A percentile compares a stretch with the other conserved stretches of the same genome.
These are phyloP conservation scores for Dioctria rufipes DNA, from an alignment of 2,888 invertebrate genomes.

Conservation along the genomic window DNA sequence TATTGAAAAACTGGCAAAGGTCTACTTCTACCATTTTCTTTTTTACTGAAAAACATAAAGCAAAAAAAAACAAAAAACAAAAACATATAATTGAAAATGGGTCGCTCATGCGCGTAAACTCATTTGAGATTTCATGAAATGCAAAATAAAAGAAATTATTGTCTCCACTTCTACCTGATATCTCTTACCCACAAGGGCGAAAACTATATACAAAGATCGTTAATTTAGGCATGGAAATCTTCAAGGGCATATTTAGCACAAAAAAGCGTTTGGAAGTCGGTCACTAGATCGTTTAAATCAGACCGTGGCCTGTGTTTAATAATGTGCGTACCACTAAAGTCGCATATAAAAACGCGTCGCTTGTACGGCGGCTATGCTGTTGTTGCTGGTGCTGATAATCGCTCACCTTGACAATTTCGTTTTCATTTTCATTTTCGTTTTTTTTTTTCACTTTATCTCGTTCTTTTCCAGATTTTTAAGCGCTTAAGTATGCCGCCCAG, in stretches of 20 bases:
- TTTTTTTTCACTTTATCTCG: neutral
- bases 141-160: too few relatives aligned
- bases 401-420: conserved; percentile 50
- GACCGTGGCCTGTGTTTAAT: neutral
- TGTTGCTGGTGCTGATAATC: conserved; percentile 23
- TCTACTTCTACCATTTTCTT: too few relatives aligned
- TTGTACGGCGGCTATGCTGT: neutral
- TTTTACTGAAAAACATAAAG: neutral
- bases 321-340: neutral
- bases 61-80: too few relatives aligned
- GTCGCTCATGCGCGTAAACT: too few relatives aligned
- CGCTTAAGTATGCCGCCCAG: neutral
- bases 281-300: conserved; percentile 51
- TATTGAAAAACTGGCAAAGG: too few relatives aligned
- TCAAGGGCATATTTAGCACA: conserved; percentile 12
- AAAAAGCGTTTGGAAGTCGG: conserved; percentile 46
- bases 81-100: too few relatives aligned
- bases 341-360: conserved; percentile 16
- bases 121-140: too few relatives aligned
- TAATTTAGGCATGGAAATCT: neutral
- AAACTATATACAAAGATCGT: conserved; percentile 1
- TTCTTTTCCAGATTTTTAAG: conserved; percentile 8
- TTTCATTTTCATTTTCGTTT: neutral
- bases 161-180: neutral
- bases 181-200: conserved; percentile 6